Percentiles rank a stretch among this genome's conserved stretches.
Evolutionary conservation across 2,888 invertebrate genomes (phyloP).

Genomic region (Thysanoteuthis rhombus): DNA sequence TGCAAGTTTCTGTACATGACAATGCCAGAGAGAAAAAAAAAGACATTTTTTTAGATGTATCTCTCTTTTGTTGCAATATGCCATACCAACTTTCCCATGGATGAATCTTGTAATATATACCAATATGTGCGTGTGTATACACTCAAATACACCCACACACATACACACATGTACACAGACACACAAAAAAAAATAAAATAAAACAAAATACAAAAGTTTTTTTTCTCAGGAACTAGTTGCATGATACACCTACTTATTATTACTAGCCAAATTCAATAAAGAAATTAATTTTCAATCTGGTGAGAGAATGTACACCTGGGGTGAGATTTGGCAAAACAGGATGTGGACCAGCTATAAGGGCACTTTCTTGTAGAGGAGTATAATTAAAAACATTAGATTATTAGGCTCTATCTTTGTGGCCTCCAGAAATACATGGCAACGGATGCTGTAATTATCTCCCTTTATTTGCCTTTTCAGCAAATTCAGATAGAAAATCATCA

Average conservation of each 20-base stretch:
- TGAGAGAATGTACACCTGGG: not conserved
- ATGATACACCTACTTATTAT: not conserved
- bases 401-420: not conserved
- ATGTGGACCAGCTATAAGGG: not conserved
- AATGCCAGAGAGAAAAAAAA: not conserved
- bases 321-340: not conserved
- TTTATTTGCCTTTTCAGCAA: not conserved
- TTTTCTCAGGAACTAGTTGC: not conserved
- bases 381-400: not conserved
- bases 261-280: not conserved
- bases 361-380: not conserved
- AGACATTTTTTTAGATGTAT: not conserved
- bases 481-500: not conserved
- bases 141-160: not conserved
- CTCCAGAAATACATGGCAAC: not conserved
- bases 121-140: not conserved
- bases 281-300: not conserved
- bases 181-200: too few species aligned
- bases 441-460: not conserved
- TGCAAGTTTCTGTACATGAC: not conserved
- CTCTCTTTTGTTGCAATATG: not conserved
- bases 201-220: not conserved
- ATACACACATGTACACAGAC: too few species aligned
- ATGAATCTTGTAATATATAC: not conserved
- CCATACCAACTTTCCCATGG: not conserved